Base-by-base conservation (phyloP, 2,113 vertebrate genomes). In the Rana temporaria region DNA sequence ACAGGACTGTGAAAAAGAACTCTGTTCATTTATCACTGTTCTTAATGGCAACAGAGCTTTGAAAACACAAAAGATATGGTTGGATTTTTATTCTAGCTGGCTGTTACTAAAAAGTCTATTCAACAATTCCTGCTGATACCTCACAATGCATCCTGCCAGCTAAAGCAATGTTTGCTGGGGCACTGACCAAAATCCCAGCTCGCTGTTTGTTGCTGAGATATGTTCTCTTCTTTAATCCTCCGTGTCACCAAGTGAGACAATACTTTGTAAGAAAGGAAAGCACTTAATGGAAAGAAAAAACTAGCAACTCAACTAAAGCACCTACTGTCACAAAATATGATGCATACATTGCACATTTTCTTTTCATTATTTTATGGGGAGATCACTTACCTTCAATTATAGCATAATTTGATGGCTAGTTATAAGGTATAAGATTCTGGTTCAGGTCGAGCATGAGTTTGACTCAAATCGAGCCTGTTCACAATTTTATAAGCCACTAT, bases 121-220 rank as follows among this genome's bases (percentile, higher is more conserved):
- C 42, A 69, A 48, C 42, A 69, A 48, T 22, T 52, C 66, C 66
- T 18, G 48, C 66, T 69, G 66, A 42, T 42, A 48, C 34, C 6
- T 3, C 66, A 69, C 66, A 69, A 69, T 69, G 48, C 48, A 48
- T 69, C 34, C n/a, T 42, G n/a, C 66, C 34, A 69, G 66, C 48
- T 48, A 42, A 69, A 48, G 66, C 20, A 20, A 69, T 30, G 20
- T 52, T n/a, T 48, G 42, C 42, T 52, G 24, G 42, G 42, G 42
- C 38, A 26, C 12, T 69, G 67, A 52, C n/a, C 67, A 1, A 22
- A 69, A 12, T 16, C n/a, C n/a, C 52, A 52, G n/a, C 67, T 52
- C 52, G 67, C 67, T 69, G 38, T 69, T 69, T 48, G 42, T 1
- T 69, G 52, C 15, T 52, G n/a, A 53, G n/a, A 70, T 70, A 22